Conservation (phyloP, 2,797 vertebrate genomes). For the Aeoliscus strigatus region DNA sequence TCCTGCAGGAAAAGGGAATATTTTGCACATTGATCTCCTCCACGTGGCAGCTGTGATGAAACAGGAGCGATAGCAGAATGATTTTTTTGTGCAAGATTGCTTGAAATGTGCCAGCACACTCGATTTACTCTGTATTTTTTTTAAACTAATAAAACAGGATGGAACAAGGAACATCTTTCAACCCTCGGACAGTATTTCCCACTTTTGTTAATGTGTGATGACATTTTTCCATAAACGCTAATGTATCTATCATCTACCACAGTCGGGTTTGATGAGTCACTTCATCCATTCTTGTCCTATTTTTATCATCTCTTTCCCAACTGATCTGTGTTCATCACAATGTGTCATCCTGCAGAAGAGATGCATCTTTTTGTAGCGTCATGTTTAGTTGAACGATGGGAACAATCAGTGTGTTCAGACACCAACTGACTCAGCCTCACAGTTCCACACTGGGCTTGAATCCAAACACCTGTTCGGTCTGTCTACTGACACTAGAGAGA, state of each 20-base stretch:
- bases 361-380: slow-evolving; percentile 2
- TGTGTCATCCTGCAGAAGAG: neutral
- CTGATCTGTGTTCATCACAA: neutral
- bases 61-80: neutral
- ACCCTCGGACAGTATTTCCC: slow-evolving; percentile 7
- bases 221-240: slow-evolving; percentile 13
- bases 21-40: slow-evolving; percentile 95
- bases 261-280: slow-evolving; percentile 27
- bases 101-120: slow-evolving; percentile 43
- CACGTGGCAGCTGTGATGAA: slow-evolving; percentile 90
- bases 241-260: slow-evolving; percentile 10
- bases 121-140: slow-evolving; percentile 3
- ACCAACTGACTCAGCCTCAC: slow-evolving; percentile 21
- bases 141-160: slow-evolving; percentile 8
- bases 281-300: slow-evolving; percentile 2
- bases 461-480: slow-evolving; percentile 23
- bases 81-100: slow-evolving; percentile 37
- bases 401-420: neutral
- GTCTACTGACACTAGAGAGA: slow-evolving; percentile 14
- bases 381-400: slow-evolving; percentile 29
- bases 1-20: slow-evolving; percentile 71
- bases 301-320: neutral
- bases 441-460: slow-evolving; percentile 31
- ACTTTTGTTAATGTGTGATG: slow-evolving; percentile 8
- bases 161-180: slow-evolving; percentile 12